Evolutionary conservation across 1,140 invertebrate species (phyloP).

Genomic region (Araneus ventricosus): DNA sequence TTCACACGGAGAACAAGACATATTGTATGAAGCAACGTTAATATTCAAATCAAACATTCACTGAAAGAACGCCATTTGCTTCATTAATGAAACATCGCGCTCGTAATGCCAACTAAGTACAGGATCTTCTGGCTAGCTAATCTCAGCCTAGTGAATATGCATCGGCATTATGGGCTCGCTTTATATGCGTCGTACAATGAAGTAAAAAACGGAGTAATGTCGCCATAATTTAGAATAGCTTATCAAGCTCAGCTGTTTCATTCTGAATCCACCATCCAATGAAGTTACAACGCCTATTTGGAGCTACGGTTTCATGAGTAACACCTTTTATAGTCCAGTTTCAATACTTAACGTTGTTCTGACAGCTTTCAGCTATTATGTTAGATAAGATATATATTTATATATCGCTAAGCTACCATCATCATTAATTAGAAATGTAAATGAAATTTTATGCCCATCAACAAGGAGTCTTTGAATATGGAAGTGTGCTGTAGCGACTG

Average conservation of each 20-base stretch:
- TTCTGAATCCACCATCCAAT: neutral
- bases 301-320: conserved; percentile 10
- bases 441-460: too few relatives aligned
- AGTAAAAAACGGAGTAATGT: conserved; percentile 56
- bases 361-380: conserved; percentile 29
- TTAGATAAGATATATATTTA: conserved; percentile 7
- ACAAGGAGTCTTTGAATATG: too few relatives aligned
- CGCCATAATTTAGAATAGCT: conserved; percentile 55
- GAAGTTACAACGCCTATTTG: conserved; percentile 17
- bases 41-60: too few relatives aligned
- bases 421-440: too few relatives aligned
- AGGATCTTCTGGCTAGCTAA: neutral
- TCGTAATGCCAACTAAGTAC: neutral
- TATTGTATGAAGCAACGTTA: too few relatives aligned
- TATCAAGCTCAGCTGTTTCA: conserved; percentile 33
- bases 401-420: too few relatives aligned
- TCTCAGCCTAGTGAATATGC: conserved; percentile 43
- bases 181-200: conserved; percentile 47
- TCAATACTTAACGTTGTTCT: conserved; percentile 27
- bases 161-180: conserved; percentile 11
- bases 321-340: conserved; percentile 45
- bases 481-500: too few relatives aligned
- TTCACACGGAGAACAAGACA: too few relatives aligned
- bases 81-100: too few relatives aligned
- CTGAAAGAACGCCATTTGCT: too few relatives aligned